Conservation (phyloP, 2,888 invertebrate genomes). For the Neoitamus cyanurus region DNA sequence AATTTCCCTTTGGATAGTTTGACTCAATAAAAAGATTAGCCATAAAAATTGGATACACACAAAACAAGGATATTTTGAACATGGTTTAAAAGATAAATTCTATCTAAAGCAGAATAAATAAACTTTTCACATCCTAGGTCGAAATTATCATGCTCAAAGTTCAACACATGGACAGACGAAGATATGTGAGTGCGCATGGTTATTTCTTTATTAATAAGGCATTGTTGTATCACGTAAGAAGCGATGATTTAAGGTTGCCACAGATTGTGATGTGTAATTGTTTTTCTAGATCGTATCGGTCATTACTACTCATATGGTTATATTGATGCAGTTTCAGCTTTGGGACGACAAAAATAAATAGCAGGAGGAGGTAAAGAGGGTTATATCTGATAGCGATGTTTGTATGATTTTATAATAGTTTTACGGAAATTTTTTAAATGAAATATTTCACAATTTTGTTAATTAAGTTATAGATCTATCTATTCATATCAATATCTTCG, state of each 20-base stretch:
- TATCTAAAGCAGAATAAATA: neutral
- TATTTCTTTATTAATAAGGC: conserved; percentile 49
- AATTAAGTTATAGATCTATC: too few relatives aligned
- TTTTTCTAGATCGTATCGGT: conserved; percentile 44
- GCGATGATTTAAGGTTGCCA: neutral
- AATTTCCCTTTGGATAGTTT: conserved; percentile 10
- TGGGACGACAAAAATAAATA: conserved; percentile 47
- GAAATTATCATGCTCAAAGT: conserved; percentile 50
- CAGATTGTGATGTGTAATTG: neutral
- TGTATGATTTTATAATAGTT: neutral
- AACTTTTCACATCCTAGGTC: conserved; percentile 22
- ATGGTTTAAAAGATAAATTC: neutral
- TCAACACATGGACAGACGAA: conserved; percentile 48
- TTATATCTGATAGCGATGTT: neutral
- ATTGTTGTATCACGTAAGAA: conserved; percentile 48
- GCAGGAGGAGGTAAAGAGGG: neutral
- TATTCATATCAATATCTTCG: too few relatives aligned
- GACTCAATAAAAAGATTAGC: neutral
- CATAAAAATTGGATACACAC: neutral
- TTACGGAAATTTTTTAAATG: neutral
- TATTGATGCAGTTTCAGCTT: conserved; percentile 53
- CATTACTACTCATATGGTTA: conserved; percentile 49
- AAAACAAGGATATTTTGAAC: neutral
- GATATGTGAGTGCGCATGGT: conserved; percentile 49
- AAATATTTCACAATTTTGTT: too few relatives aligned